Percentiles rank a stretch among this genome's conserved stretches.
Conservation (phyloP, 2,888 invertebrate genomes). For the Scaptomyza parva region DNA sequence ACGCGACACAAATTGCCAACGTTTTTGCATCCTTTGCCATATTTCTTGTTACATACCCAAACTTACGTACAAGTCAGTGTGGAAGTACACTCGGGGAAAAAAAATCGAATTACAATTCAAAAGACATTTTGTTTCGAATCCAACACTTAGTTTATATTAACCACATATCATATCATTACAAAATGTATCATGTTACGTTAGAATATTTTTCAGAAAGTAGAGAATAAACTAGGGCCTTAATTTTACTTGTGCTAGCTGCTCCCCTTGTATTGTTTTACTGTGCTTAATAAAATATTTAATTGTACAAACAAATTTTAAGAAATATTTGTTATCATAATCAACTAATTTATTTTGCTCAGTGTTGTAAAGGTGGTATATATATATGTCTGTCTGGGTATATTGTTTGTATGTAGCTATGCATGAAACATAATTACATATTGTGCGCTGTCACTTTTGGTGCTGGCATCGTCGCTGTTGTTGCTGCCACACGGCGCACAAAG, state of each 20-base stretch:
- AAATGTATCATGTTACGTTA: too few relatives aligned
- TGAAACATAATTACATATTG: slow-evolving; percentile 81
- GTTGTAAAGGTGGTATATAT: slow-evolving; percentile 12
- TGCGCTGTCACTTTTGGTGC: slow-evolving; percentile 81
- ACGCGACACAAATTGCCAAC: slow-evolving; percentile 80
- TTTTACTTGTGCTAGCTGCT: too few relatives aligned
- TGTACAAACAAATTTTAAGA: too few relatives aligned
- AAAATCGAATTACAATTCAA: background rate
- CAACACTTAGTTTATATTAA: background rate
- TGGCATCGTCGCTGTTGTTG: slow-evolving; percentile 42
- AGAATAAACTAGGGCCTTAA: too few relatives aligned
- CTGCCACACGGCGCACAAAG: slow-evolving; percentile 61
- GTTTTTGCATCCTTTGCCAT: slow-evolving; percentile 80
- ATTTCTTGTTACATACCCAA: slow-evolving; percentile 56
- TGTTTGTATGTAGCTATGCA: slow-evolving; percentile 40
- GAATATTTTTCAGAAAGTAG: too few relatives aligned
- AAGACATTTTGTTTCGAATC: background rate
- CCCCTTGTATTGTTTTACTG: too few relatives aligned
- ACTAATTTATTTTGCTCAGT: background rate
- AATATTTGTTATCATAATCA: too few relatives aligned
- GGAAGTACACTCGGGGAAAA: background rate
- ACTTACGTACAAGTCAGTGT: slow-evolving; percentile 1
- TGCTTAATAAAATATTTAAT: too few relatives aligned
- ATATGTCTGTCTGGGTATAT: slow-evolving; percentile 23
- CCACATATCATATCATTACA: too few relatives aligned